Evolutionary conservation across 2,888 invertebrate genomes (phyloP), one percentile per base, ranked within the genome.

Genomic region (Dryobotodes eremita): DNA sequence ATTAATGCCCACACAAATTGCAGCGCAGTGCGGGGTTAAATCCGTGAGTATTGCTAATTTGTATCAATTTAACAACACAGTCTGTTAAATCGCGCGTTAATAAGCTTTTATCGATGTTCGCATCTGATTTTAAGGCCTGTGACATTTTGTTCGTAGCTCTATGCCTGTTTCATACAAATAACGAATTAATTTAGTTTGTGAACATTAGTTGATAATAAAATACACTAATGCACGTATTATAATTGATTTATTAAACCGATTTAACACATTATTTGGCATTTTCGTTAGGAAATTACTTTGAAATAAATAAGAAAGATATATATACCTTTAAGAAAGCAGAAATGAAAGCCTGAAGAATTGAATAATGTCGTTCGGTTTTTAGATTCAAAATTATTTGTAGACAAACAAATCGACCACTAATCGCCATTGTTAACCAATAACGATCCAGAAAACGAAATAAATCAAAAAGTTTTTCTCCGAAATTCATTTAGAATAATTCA

Each of bases 21-120:
- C 57, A 64, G 90, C 83, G 86, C 90, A 90, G 69, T 85, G 87
- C 83, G 82, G 82, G 86, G 75, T 88, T 82, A 79, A 90, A 87
- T 83, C 81, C 77, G 70, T 77, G 87, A 81, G 81, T 83, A 80
- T 85, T 83, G 77, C 79, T 83, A 82, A 89, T 86, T 89, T 87
- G 86, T 83, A 87, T 83, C 82, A 88, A 87, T 89, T 88, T 83
- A 74, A 85, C 79, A 78, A 71, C 57, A 76, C 23, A 53, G 46
- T 71, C 66, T 62, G 77, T 74, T 82, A 50, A 70, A 83, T 88
- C 59, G 70, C 26, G 55, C 68, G 80, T 69, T 83, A 79, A 73
- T 83, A 75, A 82, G 79, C 81, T 77, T 73, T 62, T 74, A 85
- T 79, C 26, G 76, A 84, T 66, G 57, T 69, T 17, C 71, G 13